Conservation (phyloP, 2,888 invertebrate species). For the Troides oblongomaculatus region DNA sequence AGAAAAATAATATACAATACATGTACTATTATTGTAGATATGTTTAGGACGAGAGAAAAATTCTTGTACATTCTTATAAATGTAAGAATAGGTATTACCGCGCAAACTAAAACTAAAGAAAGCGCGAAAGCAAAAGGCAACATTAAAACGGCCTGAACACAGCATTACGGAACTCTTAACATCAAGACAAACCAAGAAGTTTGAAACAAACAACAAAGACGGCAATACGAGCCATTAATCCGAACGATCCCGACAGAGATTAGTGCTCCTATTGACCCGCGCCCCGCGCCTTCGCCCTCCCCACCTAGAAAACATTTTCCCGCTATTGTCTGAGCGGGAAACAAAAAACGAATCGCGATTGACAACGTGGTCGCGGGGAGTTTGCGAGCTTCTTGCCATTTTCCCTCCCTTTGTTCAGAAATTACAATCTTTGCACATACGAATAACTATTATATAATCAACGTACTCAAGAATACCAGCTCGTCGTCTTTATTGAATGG, state of each 20-base stretch:
- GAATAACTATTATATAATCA: not conserved
- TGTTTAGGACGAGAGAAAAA: not conserved
- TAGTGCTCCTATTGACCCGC: conserved; percentile 70
- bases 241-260: conserved; percentile 73
- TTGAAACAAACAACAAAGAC: conserved; percentile 69
- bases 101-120: conserved; percentile 31
- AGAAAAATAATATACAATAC: too few relatives aligned
- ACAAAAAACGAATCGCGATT: conserved; percentile 68
- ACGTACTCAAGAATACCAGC: not conserved
- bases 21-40: not conserved
- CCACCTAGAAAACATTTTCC: conserved; percentile 71
- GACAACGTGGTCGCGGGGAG: conserved; percentile 54
- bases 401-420: conserved; percentile 50
- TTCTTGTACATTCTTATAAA: too few relatives aligned
- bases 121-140: conserved; percentile 38
- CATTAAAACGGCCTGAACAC: conserved; percentile 44
- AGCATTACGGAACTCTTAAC: conserved; percentile 59
- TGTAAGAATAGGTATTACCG: not conserved
- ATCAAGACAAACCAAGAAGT: conserved; percentile 60
- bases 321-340: conserved; percentile 69
- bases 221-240: conserved; percentile 76
- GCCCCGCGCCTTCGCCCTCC: conserved; percentile 41
- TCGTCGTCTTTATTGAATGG: conserved; percentile 39
- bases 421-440: conserved; percentile 22
- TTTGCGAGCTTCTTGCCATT: conserved; percentile 41